Evolutionary conservation across 1,140 invertebrate species (phyloP).

Genomic region (Tigriopus japonicus): DNA sequence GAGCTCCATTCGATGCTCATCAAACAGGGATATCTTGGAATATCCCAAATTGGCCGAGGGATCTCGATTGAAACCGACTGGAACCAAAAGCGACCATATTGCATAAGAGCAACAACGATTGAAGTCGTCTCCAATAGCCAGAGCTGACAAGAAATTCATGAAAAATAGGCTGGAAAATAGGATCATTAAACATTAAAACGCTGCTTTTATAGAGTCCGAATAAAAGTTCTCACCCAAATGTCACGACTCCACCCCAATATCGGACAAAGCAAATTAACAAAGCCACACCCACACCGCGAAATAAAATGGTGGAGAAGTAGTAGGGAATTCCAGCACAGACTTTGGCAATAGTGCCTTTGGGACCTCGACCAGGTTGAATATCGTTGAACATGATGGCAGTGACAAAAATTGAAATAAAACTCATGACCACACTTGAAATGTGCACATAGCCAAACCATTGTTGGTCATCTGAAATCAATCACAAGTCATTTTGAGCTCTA

Average conservation of each 20-base stretch:
- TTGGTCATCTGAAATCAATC: neutral
- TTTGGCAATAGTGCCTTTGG: neutral
- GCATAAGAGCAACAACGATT: neutral
- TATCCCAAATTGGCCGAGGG: neutral
- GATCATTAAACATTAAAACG: too few relatives aligned
- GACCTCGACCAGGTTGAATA: neutral
- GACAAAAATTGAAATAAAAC: slow-evolving; percentile 4
- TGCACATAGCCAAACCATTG: slow-evolving; percentile 8
- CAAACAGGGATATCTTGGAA: neutral
- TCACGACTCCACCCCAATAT: neutral
- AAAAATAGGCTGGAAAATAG: neutral
- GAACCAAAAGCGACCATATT: slow-evolving; percentile 1
- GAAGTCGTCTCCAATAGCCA: slow-evolving; percentile 6
- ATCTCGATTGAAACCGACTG: slow-evolving; percentile 1
- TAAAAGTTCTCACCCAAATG: neutral
- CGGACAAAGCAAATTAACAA: slow-evolving; percentile 2
- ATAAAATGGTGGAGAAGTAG: neutral
- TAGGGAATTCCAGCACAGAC: neutral
- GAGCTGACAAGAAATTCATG: neutral
- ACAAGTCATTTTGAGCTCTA: too few relatives aligned
- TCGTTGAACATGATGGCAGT: slow-evolving; percentile 7
- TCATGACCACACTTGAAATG: neutral
- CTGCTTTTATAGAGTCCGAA: too few relatives aligned
- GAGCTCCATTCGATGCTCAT: neutral
- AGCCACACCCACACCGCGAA: neutral